These are phyloP conservation scores for Bubo bubo DNA, from an alignment of 2,113 vertebrate genomes.

Conservation along the genomic window DNA sequence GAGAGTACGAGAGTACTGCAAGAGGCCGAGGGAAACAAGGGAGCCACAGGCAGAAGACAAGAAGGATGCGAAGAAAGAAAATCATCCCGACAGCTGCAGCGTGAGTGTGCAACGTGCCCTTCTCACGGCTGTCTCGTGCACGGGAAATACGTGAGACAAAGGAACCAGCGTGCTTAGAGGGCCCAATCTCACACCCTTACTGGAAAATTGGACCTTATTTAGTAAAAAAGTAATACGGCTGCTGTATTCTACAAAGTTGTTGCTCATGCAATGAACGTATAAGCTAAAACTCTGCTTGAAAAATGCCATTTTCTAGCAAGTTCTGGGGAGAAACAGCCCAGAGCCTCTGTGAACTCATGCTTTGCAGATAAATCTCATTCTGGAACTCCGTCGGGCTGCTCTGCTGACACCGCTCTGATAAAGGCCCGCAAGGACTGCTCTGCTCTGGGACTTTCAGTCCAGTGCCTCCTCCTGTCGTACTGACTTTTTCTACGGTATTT, in stretches of 20 bases:
- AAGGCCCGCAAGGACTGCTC: not conserved
- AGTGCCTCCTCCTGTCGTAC: not conserved
- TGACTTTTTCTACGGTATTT: not conserved
- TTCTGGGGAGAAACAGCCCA: not conserved
- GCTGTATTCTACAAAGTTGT: not conserved
- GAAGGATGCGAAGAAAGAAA: not conserved
- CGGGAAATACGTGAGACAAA: not conserved
- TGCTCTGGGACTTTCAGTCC: too few species aligned
- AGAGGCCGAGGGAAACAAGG: not conserved
- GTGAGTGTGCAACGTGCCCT: accelerated
- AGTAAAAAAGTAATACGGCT: not conserved
- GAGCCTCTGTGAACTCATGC: not conserved
- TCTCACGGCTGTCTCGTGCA: not conserved
- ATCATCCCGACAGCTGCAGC: not conserved
- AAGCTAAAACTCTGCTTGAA: not conserved
- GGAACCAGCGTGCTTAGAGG: not conserved
- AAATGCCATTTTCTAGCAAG: not conserved
- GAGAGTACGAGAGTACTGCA: not conserved
- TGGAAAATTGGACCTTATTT: not conserved
- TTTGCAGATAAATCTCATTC: not conserved
- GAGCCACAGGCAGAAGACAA: not conserved
- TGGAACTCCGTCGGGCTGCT: not conserved
- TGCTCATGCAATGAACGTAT: accelerated
- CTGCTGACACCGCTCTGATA: not conserved
- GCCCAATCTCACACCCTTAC: not conserved